Base-by-base conservation (phyloP, 2,797 vertebrate genomes). In the Sebastes nivosus region DNA sequence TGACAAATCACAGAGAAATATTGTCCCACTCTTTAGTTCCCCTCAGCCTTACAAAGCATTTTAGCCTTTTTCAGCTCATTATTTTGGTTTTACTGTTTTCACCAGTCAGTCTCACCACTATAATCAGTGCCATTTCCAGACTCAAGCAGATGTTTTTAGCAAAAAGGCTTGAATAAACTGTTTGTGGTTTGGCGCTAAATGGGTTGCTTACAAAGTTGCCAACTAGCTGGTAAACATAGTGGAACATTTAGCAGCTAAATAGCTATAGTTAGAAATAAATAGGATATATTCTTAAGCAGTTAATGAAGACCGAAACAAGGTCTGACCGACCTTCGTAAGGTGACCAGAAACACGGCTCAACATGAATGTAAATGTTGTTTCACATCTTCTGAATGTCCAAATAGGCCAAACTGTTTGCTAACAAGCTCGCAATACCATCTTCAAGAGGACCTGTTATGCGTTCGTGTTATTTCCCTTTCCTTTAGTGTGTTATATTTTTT, bases 381-480 rank as follows among this genome's bases (percentile, higher is more conserved):
- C 46, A 8, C 16, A 20, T 20, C 8, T 20, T 8, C 46, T 9
- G 46, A 50, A 50, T 18, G 18, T 50, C 46, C 46, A 50, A 50
- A 20, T 50, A 50, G 46, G 46, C 42, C 14, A 8, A 8, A 9
- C 18, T 16, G 18, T n/a, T 52, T 50, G 46, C 46, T 50, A 50
- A 50, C 46, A 50, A 20, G 46, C 18, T 20, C 14, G 2, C 13
- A 42, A 42, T 42, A 16, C 38, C 38, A 42, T 0, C 12, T 42
- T 42, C 0, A 42, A 42, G 14, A 16, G 38, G 38, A 42, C 38
- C 38, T 42, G 0, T 42, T 42, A 42, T 36, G 36, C 12, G 12
- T 36, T 36, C 0, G 36, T 36, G 36, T 0, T 36, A 1, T 5
- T 36, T 36, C 0, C 36, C 12, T 5, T 36, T 36, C 2, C 12